Conservation (phyloP, 2,113 vertebrate genomes). For the Sceloporus tristichus region DNA sequence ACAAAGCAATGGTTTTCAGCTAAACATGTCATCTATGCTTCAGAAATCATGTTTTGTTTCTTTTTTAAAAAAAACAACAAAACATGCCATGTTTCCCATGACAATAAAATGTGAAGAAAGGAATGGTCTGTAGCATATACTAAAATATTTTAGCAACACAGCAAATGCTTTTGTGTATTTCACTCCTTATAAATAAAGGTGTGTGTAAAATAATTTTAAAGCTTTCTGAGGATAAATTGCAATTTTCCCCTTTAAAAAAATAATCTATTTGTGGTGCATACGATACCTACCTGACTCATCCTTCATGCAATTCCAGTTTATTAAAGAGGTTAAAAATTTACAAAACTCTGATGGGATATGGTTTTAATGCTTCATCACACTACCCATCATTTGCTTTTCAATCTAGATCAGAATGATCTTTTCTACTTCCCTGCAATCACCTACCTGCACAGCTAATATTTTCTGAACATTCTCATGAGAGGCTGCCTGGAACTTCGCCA, state of each 20-base stretch:
- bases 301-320: constrained; percentile 84
- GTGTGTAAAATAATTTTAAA: constrained; percentile 70
- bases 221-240: constrained; percentile 69
- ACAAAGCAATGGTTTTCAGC: background rate
- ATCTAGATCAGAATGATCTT: constrained; percentile 84
- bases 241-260: constrained; percentile 45
- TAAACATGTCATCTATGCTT: constrained; percentile 33
- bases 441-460: constrained; percentile 98
- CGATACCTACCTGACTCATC: constrained; percentile 81
- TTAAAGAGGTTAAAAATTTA: constrained; percentile 89
- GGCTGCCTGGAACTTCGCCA: constrained; percentile 89
- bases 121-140: constrained; percentile 33
- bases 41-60: constrained; percentile 44
- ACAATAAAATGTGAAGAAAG: constrained; percentile 53
- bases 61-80: constrained; percentile 23
- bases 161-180: constrained; percentile 41
- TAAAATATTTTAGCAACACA: constrained; percentile 48
- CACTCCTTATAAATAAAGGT: constrained; percentile 61
- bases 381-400: constrained; percentile 87
- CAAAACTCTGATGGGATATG: constrained; percentile 86
- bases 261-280: constrained; percentile 62
- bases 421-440: constrained; percentile 83
- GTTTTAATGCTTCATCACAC: constrained; percentile 87
- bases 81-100: constrained; percentile 27
- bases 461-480: constrained; percentile 92